These are phyloP conservation scores for Limnephilus lunatus DNA, from an alignment of 2,888 invertebrate species.

Conservation along the genomic window DNA sequence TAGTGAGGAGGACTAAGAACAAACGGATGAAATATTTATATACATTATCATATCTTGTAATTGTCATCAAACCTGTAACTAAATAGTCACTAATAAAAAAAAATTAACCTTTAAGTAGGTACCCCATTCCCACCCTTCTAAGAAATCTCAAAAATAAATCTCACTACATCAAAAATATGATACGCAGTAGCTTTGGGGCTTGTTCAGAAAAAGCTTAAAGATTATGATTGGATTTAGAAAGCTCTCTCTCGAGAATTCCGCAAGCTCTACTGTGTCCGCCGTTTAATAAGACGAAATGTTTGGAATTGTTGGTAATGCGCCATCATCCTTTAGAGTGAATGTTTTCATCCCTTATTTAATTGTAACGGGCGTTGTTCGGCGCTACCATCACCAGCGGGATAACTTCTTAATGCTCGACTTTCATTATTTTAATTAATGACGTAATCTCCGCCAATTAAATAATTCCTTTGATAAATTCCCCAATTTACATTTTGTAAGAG, in stretches of 20 bases:
- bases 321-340: not conserved
- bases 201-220: not conserved
- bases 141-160: too few relatives aligned
- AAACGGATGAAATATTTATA: too few relatives aligned
- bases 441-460: not conserved
- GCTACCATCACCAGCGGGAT: not conserved
- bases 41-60: too few relatives aligned
- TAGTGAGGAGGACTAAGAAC: too few relatives aligned
- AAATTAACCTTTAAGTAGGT: too few relatives aligned
- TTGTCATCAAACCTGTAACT: too few relatives aligned
- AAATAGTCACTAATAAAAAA: too few relatives aligned
- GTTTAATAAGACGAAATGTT: not conserved
- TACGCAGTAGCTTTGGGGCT: not conserved
- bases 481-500: not conserved
- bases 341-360: not conserved
- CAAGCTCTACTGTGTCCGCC: not conserved
- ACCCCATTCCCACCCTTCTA: too few relatives aligned
- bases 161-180: not conserved
- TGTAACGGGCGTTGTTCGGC: not conserved
- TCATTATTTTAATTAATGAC: not conserved
- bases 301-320: not conserved
- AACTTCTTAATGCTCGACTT: not conserved
- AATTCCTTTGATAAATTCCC: conserved; percentile 2
- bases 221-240: not conserved
- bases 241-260: not conserved